These are phyloP conservation scores for Diogma glabrata DNA, from an alignment of 2,888 invertebrate species.

Conservation along the genomic window DNA sequence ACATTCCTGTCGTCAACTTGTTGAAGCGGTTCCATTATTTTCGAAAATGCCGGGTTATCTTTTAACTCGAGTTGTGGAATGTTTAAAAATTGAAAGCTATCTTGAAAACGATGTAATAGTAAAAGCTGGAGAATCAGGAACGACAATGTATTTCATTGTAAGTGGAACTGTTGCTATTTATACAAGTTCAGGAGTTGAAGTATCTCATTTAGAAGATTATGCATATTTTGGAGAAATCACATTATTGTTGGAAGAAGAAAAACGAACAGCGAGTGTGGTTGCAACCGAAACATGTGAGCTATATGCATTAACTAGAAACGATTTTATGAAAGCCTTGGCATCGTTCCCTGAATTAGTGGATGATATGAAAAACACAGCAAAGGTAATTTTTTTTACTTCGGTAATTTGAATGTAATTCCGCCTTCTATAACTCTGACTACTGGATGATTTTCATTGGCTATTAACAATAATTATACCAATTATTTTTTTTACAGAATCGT, in stretches of 20 bases:
- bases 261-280: not conserved
- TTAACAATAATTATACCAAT: no score
- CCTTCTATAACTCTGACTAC: no score
- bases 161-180: conserved; percentile 49
- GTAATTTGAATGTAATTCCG: no score
- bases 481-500: no score
- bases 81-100: conserved; percentile 44
- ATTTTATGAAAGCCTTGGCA: not conserved
- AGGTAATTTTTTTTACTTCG: no score
- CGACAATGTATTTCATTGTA: conserved; percentile 52
- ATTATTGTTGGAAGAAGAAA: conserved; percentile 19
- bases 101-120: conserved; percentile 48
- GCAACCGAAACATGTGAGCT: conserved; percentile 1
- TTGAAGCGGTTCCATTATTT: conserved; percentile 45
- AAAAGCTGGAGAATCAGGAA: conserved; percentile 44
- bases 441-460: no score
- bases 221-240: conserved; percentile 41
- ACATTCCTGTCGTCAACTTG: conserved; percentile 30
- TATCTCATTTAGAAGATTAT: conserved; percentile 44
- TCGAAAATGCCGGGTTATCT: conserved; percentile 38
- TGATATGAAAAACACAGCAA: no score
- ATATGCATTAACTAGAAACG: not conserved
- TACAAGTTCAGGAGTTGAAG: conserved; percentile 44
- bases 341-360: not conserved
- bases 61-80: conserved; percentile 41